Conservation (phyloP, 35 echinoderm and acorn worm genomes). For the Ptychodera flava region DNA sequence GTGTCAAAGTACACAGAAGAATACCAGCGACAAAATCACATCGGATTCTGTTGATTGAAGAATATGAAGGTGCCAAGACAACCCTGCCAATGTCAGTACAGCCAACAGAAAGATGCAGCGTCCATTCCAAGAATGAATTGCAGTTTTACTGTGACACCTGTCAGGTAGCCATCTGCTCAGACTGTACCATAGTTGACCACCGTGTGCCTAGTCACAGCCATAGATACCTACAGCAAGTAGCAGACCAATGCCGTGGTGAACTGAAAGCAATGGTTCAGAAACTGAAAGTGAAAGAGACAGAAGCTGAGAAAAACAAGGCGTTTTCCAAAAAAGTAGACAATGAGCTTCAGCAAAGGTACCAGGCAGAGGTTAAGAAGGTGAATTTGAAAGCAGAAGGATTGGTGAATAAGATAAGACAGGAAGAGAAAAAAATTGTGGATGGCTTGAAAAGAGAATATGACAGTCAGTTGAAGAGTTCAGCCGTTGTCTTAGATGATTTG, state of each 20-base stretch:
- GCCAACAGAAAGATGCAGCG: neutral
- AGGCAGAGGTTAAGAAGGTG: neutral
- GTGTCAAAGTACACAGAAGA: neutral
- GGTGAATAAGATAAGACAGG: neutral
- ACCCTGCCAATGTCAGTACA: neutral
- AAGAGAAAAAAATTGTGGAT: neutral
- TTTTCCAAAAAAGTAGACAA: neutral
- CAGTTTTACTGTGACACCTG: neutral
- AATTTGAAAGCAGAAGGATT: neutral
- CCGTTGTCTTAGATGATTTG: neutral
- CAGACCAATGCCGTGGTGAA: neutral
- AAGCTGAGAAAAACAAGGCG: neutral
- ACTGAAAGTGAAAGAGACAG: neutral
- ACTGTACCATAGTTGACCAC: neutral
- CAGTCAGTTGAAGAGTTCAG: neutral
- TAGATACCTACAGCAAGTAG: neutral
- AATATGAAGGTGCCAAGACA: neutral
- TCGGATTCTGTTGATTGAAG: neutral
- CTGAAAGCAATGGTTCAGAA: neutral
- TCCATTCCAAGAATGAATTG: neutral
- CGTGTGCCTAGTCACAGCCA: neutral
- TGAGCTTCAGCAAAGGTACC: neutral
- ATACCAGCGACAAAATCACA: neutral
- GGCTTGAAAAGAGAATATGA: neutral
- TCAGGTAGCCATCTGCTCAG: neutral